Percentiles rank a stretch among this genome's conserved stretches.
Conservation (phyloP, 2,797 vertebrate species). For the Gymnothorax javanicus region DNA sequence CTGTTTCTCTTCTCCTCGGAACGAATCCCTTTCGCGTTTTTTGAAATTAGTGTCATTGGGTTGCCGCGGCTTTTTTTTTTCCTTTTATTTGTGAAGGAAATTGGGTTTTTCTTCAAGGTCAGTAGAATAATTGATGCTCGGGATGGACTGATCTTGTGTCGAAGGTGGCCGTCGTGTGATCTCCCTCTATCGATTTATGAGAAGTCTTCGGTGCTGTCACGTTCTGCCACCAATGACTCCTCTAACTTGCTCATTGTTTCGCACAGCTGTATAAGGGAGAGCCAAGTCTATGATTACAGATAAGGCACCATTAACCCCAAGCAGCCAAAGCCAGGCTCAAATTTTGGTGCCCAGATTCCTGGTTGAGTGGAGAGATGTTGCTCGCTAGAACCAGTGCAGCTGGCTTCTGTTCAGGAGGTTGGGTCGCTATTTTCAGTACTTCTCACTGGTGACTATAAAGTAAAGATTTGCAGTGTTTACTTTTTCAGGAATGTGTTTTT, state of each 20-base stretch:
- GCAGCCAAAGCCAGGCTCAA: too few relatives aligned
- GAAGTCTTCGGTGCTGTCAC: background rate
- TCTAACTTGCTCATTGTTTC: conserved; percentile 6
- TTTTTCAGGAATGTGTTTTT: too few relatives aligned
- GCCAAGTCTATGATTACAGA: background rate
- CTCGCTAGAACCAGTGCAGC: too few relatives aligned
- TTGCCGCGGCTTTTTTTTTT: conserved; percentile 5
- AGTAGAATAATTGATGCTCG: conserved; percentile 42
- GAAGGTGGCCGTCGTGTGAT: conserved; percentile 19
- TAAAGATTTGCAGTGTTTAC: too few relatives aligned
- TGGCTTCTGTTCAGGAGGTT: too few relatives aligned
- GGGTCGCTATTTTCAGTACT: too few relatives aligned
- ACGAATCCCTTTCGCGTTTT: conserved; percentile 10
- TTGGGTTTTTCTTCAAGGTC: conserved; percentile 77
- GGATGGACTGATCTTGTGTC: conserved; percentile 1
- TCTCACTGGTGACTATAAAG: too few relatives aligned
- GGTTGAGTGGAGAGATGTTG: too few relatives aligned
- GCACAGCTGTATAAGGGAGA: background rate
- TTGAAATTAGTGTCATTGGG: conserved; percentile 32
- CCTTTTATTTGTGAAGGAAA: conserved; percentile 59
- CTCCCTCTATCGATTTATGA: conserved; percentile 18
- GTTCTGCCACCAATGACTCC: conserved; percentile 18
- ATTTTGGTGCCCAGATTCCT: too few relatives aligned
- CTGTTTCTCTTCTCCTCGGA: conserved; percentile 10
- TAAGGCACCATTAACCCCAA: background rate